phyloP scores from a whole-genome alignment of 2,888 invertebrate species.

The Eupeodes latifasciatus region DNA sequence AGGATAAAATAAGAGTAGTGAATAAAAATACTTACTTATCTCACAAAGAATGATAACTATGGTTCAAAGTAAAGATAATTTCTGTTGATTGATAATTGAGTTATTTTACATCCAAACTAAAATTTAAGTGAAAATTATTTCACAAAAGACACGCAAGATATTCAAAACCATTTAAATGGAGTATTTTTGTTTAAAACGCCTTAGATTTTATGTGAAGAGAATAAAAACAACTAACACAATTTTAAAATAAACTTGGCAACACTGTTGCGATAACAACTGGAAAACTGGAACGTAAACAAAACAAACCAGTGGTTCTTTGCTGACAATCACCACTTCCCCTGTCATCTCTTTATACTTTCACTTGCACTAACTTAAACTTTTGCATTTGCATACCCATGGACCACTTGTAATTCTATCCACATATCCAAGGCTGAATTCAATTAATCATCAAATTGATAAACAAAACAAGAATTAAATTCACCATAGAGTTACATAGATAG shows the following conservation, averaged over 20 bases:
- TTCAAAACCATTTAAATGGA: too few species aligned
- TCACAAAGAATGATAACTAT: too few species aligned
- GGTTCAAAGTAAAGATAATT: too few species aligned
- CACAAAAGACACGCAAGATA: too few species aligned
- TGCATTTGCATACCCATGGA: not conserved
- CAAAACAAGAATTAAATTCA: not conserved
- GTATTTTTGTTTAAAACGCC: too few species aligned
- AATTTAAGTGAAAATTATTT: too few species aligned
- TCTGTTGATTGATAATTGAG: too few species aligned
- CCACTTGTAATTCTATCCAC: not conserved
- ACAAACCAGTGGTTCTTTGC: not conserved
- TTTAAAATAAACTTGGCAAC: slow-evolving; percentile 37
- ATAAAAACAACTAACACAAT: not conserved
- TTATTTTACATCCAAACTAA: too few species aligned
- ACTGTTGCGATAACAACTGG: not conserved
- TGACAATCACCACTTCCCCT: not conserved
- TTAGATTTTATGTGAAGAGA: not conserved
- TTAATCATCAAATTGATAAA: slow-evolving; percentile 11
- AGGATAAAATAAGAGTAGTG: too few species aligned
- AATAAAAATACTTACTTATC: too few species aligned
- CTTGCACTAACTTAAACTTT: not conserved
- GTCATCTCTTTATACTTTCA: not conserved
- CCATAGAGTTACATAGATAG: not conserved
- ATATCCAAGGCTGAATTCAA: not conserved
- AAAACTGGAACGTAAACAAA: slow-evolving; percentile 71